phyloP scores from a whole-genome alignment of 2,113 vertebrate species.

The Gadus macrocephalus region DNA sequence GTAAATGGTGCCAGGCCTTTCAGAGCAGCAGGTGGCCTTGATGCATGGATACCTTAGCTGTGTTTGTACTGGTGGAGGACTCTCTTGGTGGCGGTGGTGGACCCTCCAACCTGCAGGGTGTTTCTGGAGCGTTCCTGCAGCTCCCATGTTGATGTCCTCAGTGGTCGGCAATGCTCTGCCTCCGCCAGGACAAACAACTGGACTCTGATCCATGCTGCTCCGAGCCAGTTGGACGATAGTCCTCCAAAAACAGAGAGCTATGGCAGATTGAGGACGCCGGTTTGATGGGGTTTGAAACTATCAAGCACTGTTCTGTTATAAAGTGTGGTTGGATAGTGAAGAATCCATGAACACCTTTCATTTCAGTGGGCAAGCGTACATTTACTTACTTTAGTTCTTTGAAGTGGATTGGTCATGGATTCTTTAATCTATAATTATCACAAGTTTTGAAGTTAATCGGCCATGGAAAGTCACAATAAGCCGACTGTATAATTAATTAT shows the following conservation, averaged over 20 bases:
- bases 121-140: slow-evolving; percentile 31
- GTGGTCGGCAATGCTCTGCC: slow-evolving; percentile 51
- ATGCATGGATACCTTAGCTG: slow-evolving; percentile 32
- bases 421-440: too few species aligned
- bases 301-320: not conserved
- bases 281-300: slow-evolving; percentile 5
- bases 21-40: slow-evolving; percentile 26
- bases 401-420: not conserved
- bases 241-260: slow-evolving; percentile 39
- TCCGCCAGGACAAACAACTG: slow-evolving; percentile 64
- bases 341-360: not conserved
- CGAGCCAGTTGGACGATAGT: slow-evolving; percentile 47
- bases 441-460: too few species aligned
- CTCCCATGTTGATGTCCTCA: slow-evolving; percentile 56
- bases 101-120: slow-evolving; percentile 21
- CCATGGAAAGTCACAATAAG: not conserved
- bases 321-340: not conserved
- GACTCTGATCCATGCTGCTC: slow-evolving; percentile 36
- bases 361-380: too few species aligned
- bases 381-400: slow-evolving; percentile 3
- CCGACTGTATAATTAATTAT: not conserved
- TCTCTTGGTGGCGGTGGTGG: slow-evolving; percentile 27
- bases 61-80: slow-evolving; percentile 29
- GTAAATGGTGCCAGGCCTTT: slow-evolving; percentile 5
- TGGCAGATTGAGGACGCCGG: not conserved